phyloP scores from a whole-genome alignment of 2,113 vertebrate species.

The Mohoua ochrocephala region DNA sequence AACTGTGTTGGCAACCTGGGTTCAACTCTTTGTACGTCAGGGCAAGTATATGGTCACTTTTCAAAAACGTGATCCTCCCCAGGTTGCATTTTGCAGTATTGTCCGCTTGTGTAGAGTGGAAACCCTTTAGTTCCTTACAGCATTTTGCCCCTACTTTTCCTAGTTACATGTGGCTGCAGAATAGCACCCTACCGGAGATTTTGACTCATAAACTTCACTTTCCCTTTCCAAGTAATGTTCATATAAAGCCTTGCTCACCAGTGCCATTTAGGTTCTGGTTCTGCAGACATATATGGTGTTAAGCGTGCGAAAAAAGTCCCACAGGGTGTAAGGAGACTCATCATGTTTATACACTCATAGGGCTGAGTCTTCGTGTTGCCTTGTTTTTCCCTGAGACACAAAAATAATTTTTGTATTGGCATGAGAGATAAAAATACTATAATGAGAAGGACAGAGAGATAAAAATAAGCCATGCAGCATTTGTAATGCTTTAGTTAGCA shows the following conservation, averaged over 20 bases:
- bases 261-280: not conserved
- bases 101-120: not conserved
- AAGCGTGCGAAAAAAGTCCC: not conserved
- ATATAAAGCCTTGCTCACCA: not conserved
- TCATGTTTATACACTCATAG: not conserved
- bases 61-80: not conserved
- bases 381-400: not conserved
- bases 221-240: not conserved
- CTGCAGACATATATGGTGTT: not conserved
- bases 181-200: not conserved
- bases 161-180: not conserved
- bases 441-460: not conserved
- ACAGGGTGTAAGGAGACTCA: not conserved
- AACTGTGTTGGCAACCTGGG: not conserved
- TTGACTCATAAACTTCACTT: not conserved
- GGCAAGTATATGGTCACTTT: not conserved
- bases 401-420: conserved; percentile 16
- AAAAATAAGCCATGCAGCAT: conserved; percentile 23
- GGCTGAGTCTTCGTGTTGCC: not conserved
- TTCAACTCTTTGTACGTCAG: not conserved
- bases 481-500: conserved; percentile 9
- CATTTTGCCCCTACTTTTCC: not conserved
- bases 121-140: not conserved
- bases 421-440: conserved; percentile 13
- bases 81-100: not conserved